Evolutionary conservation across 2,113 vertebrate species (phyloP), one percentile per base, ranked within the genome.

Genomic region (Ceyx cyanopectus): DNA sequence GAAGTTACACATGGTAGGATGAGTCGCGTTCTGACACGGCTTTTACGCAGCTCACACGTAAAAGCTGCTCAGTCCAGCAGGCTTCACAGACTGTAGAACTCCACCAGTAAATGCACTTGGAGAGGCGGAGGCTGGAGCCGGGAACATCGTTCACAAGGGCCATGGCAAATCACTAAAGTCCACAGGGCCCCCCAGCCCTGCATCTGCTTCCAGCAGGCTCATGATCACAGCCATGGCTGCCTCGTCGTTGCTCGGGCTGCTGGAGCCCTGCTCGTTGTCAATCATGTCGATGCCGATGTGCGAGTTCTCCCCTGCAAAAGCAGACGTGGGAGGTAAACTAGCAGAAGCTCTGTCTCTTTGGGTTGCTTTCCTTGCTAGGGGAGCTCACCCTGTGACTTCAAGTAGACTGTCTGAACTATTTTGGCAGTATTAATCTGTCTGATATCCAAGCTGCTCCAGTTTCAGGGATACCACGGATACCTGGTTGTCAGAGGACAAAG

Each of bases 201-300:
- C 99, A 46, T 99, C 99, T 5, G 99, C 99, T 98, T 99, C 99
- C 97, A 99, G 97, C 90, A 99, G 98, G 92, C 99, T 99, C 99
- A 99, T 99, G 86, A 99, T 99, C 69, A 99, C 99, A 1, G 99
- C 99, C 99, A 99, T 99, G 15, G 99, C 99, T 3, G 99, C 99
- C 96, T 99, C 99, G 2, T 99, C 99, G 0, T 99, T 99, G 96
- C 99, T 99, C 50, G 99, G 99, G 94, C 99, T 99, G 96, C 99
- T 99, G 30, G 99, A 99, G 72, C 99, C 99, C 24, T 99, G 99
- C 23, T 99, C 99, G 0, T 97, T 97, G 84, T 99, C 99, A 89
- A 99, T 99, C 98, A 99, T 99, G 88, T 99, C 99, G 14, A 99
- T 99, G 90, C 99, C 98, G 61, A 99, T 98, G 83, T 99, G 99